Conservation (phyloP, 2,113 vertebrate species). For the Leucopsar rothschildi region DNA sequence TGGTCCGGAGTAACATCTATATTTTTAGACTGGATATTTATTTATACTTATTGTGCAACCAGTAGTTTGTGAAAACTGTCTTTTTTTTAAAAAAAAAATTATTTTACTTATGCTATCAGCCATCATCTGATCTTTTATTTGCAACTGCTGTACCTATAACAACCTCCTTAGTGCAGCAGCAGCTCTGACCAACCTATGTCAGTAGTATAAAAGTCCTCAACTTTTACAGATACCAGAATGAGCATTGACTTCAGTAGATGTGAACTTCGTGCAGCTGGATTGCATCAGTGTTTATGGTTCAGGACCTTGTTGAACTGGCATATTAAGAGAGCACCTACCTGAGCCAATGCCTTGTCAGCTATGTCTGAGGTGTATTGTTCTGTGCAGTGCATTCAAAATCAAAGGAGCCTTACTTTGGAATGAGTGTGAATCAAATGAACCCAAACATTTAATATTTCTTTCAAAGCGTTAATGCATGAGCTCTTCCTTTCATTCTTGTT, state of each 20-base stretch:
- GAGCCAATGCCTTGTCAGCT: neutral
- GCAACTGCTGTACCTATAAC: neutral
- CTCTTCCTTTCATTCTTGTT: neutral
- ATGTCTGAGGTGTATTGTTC: fast-evolving
- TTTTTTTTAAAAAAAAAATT: neutral
- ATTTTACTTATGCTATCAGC: neutral
- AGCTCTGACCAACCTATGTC: neutral
- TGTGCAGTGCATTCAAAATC: neutral
- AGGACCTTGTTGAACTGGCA: neutral
- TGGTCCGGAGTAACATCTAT: neutral
- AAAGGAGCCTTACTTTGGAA: neutral
- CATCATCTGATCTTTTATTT: neutral
- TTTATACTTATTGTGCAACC: neutral
- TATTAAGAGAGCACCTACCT: neutral
- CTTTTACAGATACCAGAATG: neutral
- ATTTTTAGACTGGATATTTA: neutral
- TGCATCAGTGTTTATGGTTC: neutral
- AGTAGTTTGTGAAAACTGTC: neutral
- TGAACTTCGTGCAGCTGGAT: neutral
- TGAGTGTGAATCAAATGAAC: neutral
- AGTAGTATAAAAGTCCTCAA: neutral
- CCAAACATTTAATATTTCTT: neutral
- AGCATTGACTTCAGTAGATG: neutral
- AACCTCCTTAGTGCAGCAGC: neutral
- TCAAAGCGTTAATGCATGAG: fast-evolving